A percentile compares a stretch with the other conserved stretches of the same genome.
phyloP scores from a whole-genome alignment of 2,888 invertebrate species.

The Volucella bombylans region DNA sequence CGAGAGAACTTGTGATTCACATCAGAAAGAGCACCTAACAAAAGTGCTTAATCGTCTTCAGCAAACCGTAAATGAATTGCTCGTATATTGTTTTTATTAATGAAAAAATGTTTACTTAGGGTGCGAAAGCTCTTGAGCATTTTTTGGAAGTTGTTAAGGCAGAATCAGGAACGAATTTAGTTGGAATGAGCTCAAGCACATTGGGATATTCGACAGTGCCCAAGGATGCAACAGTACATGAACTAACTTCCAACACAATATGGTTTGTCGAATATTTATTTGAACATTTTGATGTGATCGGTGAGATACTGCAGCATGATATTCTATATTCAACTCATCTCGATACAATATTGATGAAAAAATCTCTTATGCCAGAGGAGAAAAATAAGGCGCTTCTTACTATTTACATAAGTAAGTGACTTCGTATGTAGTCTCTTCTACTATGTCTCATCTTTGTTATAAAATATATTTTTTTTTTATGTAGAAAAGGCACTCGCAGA shows the following conservation, averaged over 20 bases:
- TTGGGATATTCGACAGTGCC: slow-evolving; percentile 84
- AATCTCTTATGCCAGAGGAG: slow-evolving; percentile 83
- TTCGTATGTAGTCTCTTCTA: neutral
- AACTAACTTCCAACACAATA: slow-evolving; percentile 96
- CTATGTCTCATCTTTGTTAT: too few relatives aligned
- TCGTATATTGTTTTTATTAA: too few relatives aligned
- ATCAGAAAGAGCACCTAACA: slow-evolving; percentile 88
- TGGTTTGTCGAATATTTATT: slow-evolving; percentile 94
- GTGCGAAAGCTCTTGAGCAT: slow-evolving; percentile 94
- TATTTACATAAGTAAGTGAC: slow-evolving; percentile 89
- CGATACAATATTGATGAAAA: slow-evolving; percentile 83
- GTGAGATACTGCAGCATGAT: slow-evolving; percentile 86
- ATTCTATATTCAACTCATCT: slow-evolving; percentile 84
- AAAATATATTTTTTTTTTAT: slow-evolving; percentile 12
- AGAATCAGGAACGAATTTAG: slow-evolving; percentile 89
- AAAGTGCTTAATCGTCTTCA: slow-evolving; percentile 89
- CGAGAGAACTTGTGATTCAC: slow-evolving; percentile 89
- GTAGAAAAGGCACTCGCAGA: slow-evolving; percentile 94
- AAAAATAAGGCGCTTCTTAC: slow-evolving; percentile 88
- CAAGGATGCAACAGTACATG: slow-evolving; percentile 98
- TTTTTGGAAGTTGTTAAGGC: slow-evolving; percentile 93
- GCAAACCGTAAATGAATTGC: slow-evolving; percentile 85
- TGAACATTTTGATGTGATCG: slow-evolving; percentile 89
- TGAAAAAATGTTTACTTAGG: slow-evolving; percentile 83
- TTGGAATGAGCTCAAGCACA: slow-evolving; percentile 81